Percentiles rank a stretch among this genome's conserved stretches.
Evolutionary conservation across 2,888 invertebrate species (phyloP).

Genomic region (Thyatira batis): DNA sequence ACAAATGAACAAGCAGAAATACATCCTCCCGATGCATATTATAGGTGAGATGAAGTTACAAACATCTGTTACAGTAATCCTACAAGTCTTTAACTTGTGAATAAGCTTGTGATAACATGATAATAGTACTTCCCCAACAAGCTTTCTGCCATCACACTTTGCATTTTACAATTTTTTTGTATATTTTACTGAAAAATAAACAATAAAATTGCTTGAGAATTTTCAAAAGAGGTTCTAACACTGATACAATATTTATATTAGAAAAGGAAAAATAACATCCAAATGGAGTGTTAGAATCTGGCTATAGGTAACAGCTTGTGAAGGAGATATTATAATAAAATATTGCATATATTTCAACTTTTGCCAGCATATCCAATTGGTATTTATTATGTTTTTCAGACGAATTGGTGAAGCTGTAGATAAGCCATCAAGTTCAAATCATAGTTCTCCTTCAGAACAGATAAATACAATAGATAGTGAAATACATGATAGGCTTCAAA

Average conservation of each 20-base stretch:
- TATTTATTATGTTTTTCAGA: constrained; percentile 22
- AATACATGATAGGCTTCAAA: constrained; percentile 85
- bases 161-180: no score
- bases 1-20: constrained; percentile 31
- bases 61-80: neutral
- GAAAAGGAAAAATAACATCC: no score
- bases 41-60: constrained; percentile 43
- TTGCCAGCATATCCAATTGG: neutral
- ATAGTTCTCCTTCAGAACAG: constrained; percentile 22
- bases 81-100: neutral
- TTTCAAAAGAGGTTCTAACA: no score
- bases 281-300: no score
- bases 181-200: no score
- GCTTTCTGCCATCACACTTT: no score
- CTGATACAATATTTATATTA: no score
- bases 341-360: no score
- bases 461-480: constrained; percentile 81
- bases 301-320: no score
- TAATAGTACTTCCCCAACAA: no score
- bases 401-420: constrained; percentile 32
- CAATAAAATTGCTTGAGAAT: no score
- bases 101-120: neutral
- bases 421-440: constrained; percentile 20
- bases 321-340: no score
- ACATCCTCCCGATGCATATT: constrained; percentile 80